These are phyloP conservation scores for Hipparchia sbordonii DNA, from an alignment of 2,888 invertebrate genomes.

Conservation along the genomic window DNA sequence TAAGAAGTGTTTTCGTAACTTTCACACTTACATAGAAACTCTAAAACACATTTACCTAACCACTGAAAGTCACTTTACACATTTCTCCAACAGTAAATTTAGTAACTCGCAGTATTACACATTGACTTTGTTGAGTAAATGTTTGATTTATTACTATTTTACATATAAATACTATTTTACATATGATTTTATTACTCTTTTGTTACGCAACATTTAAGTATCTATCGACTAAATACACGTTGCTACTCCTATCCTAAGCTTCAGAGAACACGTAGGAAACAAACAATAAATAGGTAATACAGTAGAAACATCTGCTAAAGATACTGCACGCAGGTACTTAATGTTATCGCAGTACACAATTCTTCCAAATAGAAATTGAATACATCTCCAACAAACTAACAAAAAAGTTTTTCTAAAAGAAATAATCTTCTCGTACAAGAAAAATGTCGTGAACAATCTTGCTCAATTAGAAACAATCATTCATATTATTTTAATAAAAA, in stretches of 20 bases:
- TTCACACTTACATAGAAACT: conserved; percentile 11
- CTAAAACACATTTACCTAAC: conserved; percentile 4
- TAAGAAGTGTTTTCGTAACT: conserved; percentile 47
- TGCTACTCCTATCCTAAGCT: conserved; percentile 26
- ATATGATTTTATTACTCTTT: conserved; percentile 7
- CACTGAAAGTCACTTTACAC: conserved; percentile 8
- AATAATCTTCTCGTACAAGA: neutral
- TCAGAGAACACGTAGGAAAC: conserved; percentile 13
- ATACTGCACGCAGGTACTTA: conserved; percentile 1
- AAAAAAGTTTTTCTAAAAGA: neutral
- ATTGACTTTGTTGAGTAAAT: neutral
- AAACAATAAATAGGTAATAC: neutral
- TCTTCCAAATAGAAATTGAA: neutral
- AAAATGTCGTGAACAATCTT: neutral
- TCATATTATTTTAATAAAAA: neutral
- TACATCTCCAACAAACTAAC: neutral
- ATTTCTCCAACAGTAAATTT: neutral
- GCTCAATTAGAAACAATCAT: neutral
- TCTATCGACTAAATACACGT: conserved; percentile 33
- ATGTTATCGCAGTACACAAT: neutral
- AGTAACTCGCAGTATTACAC: conserved; percentile 7
- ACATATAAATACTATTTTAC: conserved; percentile 6
- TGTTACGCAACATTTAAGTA: conserved; percentile 8
- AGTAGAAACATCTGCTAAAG: conserved; percentile 15
- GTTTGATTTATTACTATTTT: neutral